Conservation (phyloP, 1,140 invertebrate species). For the Acromyrmex charruanus region DNA sequence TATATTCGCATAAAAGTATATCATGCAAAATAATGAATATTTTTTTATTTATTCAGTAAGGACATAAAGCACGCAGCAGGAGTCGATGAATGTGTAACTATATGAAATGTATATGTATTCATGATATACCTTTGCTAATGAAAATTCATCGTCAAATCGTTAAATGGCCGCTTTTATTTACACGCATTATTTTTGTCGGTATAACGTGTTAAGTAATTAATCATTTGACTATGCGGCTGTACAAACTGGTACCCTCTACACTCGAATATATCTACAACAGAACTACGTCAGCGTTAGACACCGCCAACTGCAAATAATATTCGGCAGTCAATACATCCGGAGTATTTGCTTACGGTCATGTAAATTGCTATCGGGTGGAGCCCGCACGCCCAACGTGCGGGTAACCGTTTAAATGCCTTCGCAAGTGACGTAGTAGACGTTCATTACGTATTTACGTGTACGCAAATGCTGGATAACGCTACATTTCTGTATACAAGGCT, state of each 20-base stretch:
- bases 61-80: constrained; percentile 3
- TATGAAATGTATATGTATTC: constrained; percentile 11
- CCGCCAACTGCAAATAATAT: constrained; percentile 70
- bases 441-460: constrained; percentile 50
- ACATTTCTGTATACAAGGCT: neutral
- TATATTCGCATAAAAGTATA: constrained; percentile 28
- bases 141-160: constrained; percentile 57
- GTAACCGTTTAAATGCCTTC: constrained; percentile 57
- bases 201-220: constrained; percentile 64
- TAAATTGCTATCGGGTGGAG: constrained; percentile 61
- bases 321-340: constrained; percentile 63
- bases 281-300: constrained; percentile 43
- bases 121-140: constrained; percentile 26
- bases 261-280: constrained; percentile 29
- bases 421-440: constrained; percentile 54
- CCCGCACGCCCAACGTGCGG: neutral
- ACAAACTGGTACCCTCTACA: constrained; percentile 40
- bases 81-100: constrained; percentile 54
- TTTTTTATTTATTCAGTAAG: constrained; percentile 47
- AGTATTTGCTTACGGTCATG: constrained; percentile 69
- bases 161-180: constrained; percentile 51
- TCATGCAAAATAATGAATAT: constrained; percentile 32
- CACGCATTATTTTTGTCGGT: constrained; percentile 65
- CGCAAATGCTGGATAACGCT: neutral
- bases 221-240: constrained; percentile 42